Conservation (phyloP, 2,888 invertebrate genomes). For the Tholera decimalis region DNA sequence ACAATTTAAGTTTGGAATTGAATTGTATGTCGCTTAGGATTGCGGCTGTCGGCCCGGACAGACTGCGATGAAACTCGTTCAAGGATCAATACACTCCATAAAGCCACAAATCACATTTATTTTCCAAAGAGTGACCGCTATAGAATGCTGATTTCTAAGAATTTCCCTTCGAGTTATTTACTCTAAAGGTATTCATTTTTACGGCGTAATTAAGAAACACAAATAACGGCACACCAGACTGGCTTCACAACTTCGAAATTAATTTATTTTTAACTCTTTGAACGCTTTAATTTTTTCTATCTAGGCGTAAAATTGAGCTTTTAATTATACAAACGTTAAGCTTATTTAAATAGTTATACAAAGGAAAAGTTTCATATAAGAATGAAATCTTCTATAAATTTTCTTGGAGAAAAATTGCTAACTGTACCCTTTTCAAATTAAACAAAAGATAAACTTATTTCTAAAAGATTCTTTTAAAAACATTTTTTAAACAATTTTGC, state of each 20-base stretch:
- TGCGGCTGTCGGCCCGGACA: conserved; percentile 10
- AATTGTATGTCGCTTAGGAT: conserved; percentile 48
- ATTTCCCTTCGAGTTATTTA: conserved; percentile 17
- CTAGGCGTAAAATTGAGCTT: conserved; percentile 44
- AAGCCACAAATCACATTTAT: conserved; percentile 2
- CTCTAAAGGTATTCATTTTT: conserved; percentile 41
- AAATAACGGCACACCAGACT: conserved; percentile 48
- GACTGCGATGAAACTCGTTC: conserved; percentile 21
- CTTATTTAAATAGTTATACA: conserved; percentile 57
- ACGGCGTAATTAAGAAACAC: conserved; percentile 56
- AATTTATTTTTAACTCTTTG: conserved; percentile 50
- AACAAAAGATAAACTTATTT: conserved; percentile 29
- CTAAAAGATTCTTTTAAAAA: conserved; percentile 12
- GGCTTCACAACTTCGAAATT: conserved; percentile 53
- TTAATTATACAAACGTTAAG: conserved; percentile 45
- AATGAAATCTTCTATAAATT: conserved; percentile 37
- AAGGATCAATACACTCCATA: conserved; percentile 20
- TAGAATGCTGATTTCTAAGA: conserved; percentile 13
- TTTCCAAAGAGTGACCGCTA: neutral
- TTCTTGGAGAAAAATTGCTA: conserved; percentile 46
- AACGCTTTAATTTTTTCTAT: conserved; percentile 45
- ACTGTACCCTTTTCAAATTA: conserved; percentile 39
- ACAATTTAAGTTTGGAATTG: conserved; percentile 65
- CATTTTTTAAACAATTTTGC: neutral
- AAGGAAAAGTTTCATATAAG: conserved; percentile 47